Conservation (phyloP, 2,888 invertebrate genomes). For the Agrochola litura region DNA sequence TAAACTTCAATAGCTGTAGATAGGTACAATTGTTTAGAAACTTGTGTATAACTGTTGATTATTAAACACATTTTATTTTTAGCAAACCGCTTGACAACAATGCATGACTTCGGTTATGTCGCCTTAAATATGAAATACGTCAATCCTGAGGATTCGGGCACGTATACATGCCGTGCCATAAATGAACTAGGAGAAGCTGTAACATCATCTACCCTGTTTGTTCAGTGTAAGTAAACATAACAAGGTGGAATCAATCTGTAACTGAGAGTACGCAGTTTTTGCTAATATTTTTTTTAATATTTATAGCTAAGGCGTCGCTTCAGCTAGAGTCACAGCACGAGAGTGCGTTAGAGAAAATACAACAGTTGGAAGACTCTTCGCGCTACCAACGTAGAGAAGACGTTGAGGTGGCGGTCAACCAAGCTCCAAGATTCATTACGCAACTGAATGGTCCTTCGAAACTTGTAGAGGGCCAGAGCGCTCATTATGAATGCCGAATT, state of each 20-base stretch:
- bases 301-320: conserved; percentile 95
- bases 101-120: conserved; percentile 99
- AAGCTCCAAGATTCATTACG: conserved; percentile 96
- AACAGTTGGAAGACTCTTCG: conserved; percentile 95
- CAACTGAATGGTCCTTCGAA: conserved; percentile 96
- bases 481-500: conserved; percentile 97
- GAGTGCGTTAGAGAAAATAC: conserved; percentile 96
- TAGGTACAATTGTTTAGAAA: not conserved
- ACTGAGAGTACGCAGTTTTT: not conserved
- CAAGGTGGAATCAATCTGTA: not conserved
- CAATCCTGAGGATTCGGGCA: conserved; percentile 98
- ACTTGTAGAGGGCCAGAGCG: conserved; percentile 96
- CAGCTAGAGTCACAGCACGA: conserved; percentile 97
- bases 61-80: conserved; percentile 57
- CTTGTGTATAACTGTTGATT: not conserved
- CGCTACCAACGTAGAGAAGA: conserved; percentile 95
- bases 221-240: conserved; percentile 92
- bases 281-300: conserved; percentile 1
- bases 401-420: conserved; percentile 94
- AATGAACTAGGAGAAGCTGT: conserved; percentile 98
- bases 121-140: conserved; percentile 98
- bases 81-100: conserved; percentile 97
- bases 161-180: conserved; percentile 97
- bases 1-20: not conserved
- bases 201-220: conserved; percentile 97